A percentile compares a stretch with the other conserved stretches of the same genome.
These are phyloP conservation scores for Colinus virginianus DNA, from an alignment of 2,113 vertebrate genomes.

Conservation along the genomic window DNA sequence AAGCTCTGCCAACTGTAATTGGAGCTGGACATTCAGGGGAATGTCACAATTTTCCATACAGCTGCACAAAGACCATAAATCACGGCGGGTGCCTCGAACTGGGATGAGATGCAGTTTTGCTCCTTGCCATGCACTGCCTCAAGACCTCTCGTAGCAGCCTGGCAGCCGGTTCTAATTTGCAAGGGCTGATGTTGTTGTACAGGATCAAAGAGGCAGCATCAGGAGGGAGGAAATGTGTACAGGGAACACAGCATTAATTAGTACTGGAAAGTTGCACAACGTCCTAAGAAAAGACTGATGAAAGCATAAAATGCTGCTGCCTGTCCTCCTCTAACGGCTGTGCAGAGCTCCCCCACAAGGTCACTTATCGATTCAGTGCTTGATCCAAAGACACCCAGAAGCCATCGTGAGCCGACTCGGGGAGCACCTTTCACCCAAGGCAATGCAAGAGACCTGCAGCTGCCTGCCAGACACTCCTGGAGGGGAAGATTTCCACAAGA, in stretches of 20 bases:
- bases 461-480: not conserved
- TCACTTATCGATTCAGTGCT: not conserved
- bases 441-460: not conserved
- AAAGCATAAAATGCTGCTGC: conserved; percentile 6
- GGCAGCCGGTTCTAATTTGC: not conserved
- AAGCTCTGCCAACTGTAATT: not conserved
- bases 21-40: not conserved
- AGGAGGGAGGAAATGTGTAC: not conserved
- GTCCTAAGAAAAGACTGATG: not conserved
- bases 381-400: conserved; percentile 7
- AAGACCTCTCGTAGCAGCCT: not conserved
- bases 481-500: not conserved
- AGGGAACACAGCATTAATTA: conserved; percentile 18
- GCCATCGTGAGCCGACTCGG: conserved; percentile 4
- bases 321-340: not conserved
- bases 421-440: not conserved
- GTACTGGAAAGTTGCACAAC: conserved; percentile 3
- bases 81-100: not conserved
- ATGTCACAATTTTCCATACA: not conserved
- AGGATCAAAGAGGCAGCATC: conserved; percentile 15
- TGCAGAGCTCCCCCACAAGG: conserved; percentile 20
- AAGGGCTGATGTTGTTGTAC: not conserved
- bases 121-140: not conserved
- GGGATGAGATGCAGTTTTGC: not conserved
- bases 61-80: not conserved